Evolutionary conservation across 2,888 invertebrate genomes (phyloP).

Genomic region (Piscicola geometra): DNA sequence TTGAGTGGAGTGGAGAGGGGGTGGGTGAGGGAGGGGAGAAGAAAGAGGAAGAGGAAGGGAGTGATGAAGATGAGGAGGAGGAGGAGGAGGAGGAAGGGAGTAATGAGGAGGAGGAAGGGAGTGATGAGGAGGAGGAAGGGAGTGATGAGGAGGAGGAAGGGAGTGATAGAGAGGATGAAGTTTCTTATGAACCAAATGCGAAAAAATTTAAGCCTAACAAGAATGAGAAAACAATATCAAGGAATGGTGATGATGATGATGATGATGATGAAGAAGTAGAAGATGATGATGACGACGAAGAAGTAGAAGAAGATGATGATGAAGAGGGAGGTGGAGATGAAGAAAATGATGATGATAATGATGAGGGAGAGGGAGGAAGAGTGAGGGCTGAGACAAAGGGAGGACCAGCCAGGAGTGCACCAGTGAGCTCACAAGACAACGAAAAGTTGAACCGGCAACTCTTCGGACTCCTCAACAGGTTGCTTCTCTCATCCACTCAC

Average conservation of each 20-base stretch:
- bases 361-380: background rate
- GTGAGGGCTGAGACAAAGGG: background rate
- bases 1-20: background rate
- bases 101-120: background rate
- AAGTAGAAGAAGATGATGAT: background rate
- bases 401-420: background rate
- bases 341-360: background rate
- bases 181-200: slow-evolving; percentile 15
- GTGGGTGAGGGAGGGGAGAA: slow-evolving; percentile 21
- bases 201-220: slow-evolving; percentile 1
- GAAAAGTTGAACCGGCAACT: background rate
- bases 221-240: slow-evolving; percentile 3
- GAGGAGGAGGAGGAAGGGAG: slow-evolving; percentile 6
- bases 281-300: background rate
- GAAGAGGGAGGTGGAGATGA: slow-evolving; percentile 25
- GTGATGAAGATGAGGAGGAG: background rate
- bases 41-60: slow-evolving; percentile 11
- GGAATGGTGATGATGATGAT: background rate
- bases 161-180: background rate
- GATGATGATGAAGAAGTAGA: slow-evolving; percentile 21
- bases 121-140: background rate
- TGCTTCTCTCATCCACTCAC: background rate
- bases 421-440: background rate
- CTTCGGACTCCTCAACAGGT: slow-evolving; percentile 19
- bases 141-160: background rate